These are phyloP conservation scores for Clitarchus hookeri DNA, from an alignment of 2,888 invertebrate genomes.

Conservation along the genomic window DNA sequence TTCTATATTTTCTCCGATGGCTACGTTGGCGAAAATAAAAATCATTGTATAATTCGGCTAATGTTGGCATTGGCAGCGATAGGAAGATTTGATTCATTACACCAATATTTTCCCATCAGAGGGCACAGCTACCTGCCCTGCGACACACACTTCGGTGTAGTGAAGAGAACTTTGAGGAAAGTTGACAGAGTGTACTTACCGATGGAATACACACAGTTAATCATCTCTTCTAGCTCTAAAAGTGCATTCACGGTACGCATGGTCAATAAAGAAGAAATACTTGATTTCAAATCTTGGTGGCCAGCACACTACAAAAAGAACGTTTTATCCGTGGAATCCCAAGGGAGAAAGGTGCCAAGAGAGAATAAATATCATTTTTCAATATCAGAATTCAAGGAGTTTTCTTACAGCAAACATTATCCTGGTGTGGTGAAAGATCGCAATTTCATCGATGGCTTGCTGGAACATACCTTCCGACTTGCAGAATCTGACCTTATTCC, in stretches of 20 bases:
- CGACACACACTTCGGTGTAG: background rate
- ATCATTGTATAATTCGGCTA: conserved; percentile 10
- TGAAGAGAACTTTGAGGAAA: background rate
- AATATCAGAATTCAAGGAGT: conserved; percentile 19
- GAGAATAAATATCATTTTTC: conserved; percentile 4
- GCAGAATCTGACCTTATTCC: too few relatives aligned
- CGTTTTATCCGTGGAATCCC: too few relatives aligned
- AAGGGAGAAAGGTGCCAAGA: background rate
- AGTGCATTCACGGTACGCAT: background rate
- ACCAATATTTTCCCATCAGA: background rate
- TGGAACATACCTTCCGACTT: background rate
- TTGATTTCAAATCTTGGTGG: conserved; percentile 25
- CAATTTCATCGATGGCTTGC: conserved; percentile 1
- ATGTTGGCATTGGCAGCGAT: conserved; percentile 5
- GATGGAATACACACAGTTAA: background rate
- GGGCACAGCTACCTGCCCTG: background rate
- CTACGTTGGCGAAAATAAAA: background rate
- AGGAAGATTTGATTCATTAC: conserved; percentile 11
- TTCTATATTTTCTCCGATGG: conserved; percentile 20
- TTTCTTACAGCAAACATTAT: conserved; percentile 19
- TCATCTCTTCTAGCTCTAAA: conserved; percentile 10
- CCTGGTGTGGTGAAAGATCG: background rate
- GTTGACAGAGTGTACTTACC: background rate
- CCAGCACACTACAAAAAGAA: conserved; percentile 19
- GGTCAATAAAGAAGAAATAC: conserved; percentile 2